Percentiles rank a stretch among this genome's conserved stretches.
phyloP scores from a whole-genome alignment of 1,140 invertebrate genomes.

The Phthorimaea operculella region DNA sequence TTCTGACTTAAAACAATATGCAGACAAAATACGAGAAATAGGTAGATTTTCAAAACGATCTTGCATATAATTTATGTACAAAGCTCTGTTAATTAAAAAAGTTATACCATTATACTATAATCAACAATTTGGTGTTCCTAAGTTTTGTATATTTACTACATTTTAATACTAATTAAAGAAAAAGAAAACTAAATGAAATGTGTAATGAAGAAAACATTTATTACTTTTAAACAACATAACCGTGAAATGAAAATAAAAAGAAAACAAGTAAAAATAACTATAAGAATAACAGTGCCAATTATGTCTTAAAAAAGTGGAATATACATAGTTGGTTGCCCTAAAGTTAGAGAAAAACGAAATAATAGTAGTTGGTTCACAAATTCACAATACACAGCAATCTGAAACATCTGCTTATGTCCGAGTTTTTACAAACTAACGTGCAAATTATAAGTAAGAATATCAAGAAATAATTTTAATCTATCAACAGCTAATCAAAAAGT shows the following conservation, averaged over 20 bases:
- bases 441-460: not conserved
- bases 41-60: not conserved
- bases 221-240: slow-evolving; percentile 56
- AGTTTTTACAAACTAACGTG: too few species aligned
- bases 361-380: not conserved
- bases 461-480: slow-evolving; percentile 24
- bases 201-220: slow-evolving; percentile 56
- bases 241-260: slow-evolving; percentile 38
- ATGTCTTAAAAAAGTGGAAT: slow-evolving; percentile 32
- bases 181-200: slow-evolving; percentile 49
- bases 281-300: slow-evolving; percentile 63
- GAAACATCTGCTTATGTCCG: too few species aligned
- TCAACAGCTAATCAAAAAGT: slow-evolving; percentile 35
- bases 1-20: too few species aligned
- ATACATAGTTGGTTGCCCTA: slow-evolving; percentile 15
- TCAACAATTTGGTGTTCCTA: slow-evolving; percentile 1
- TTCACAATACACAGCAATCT: not conserved
- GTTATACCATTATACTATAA: not conserved
- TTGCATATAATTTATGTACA: not conserved
- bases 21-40: too few species aligned
- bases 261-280: slow-evolving; percentile 51
- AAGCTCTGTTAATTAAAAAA: not conserved
- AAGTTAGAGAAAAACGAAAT: slow-evolving; percentile 11
- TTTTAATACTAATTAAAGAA: not conserved
- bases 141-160: not conserved